Evolutionary conservation across 2,113 vertebrate species (phyloP).

Genomic region (Mormoops blainvillei): DNA sequence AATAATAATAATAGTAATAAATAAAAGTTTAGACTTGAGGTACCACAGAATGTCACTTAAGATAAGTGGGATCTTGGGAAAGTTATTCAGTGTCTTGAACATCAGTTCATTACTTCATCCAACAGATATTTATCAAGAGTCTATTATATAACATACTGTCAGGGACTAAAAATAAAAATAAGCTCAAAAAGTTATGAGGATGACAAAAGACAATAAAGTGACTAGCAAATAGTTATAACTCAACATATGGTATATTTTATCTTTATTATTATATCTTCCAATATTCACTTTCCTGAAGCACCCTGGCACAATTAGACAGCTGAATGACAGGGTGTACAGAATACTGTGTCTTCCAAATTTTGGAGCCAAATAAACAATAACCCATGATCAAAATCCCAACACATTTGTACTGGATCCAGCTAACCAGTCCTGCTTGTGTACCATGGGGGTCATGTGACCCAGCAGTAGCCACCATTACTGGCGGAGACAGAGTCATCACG

Average conservation of each 20-base stretch:
- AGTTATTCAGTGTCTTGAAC: neutral
- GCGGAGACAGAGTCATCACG: neutral
- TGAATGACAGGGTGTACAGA: neutral
- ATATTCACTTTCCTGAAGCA: neutral
- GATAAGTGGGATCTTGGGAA: neutral
- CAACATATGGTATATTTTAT: neutral
- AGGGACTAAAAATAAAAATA: neutral
- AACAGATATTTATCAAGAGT: neutral
- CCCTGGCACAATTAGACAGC: neutral
- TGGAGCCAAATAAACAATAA: neutral
- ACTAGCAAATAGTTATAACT: neutral
- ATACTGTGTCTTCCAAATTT: neutral
- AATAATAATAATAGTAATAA: too few species aligned
- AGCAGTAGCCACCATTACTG: neutral
- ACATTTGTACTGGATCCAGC: neutral
- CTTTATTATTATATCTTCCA: constrained; percentile 1
- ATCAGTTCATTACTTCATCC: neutral
- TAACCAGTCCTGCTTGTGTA: neutral
- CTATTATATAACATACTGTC: neutral
- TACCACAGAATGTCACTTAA: neutral
- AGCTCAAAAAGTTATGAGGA: neutral
- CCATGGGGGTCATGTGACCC: neutral
- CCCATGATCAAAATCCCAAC: neutral
- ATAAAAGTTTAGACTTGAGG: neutral
- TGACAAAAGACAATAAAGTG: neutral